phyloP scores from a whole-genome alignment of 92 coral and sea anemone genomes.

The Micromussa lordhowensis region DNA sequence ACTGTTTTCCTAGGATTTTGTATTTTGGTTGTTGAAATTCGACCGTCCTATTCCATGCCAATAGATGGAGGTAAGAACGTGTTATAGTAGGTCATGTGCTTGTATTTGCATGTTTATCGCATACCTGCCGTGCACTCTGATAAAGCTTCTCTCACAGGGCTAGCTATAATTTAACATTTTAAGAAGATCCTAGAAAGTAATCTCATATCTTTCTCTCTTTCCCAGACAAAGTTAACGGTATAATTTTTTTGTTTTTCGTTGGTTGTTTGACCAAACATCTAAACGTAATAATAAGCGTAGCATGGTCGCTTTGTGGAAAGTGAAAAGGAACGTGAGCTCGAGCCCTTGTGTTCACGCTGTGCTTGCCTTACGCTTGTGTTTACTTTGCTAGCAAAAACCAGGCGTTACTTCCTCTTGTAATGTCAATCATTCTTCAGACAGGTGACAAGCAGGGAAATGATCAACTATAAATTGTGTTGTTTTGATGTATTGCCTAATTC shows the following conservation, averaged over 20 bases:
- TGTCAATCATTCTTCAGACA: neutral
- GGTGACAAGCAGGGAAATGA: neutral
- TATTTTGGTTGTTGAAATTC: constrained; percentile 23
- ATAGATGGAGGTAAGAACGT: constrained; percentile 37
- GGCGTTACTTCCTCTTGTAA: neutral
- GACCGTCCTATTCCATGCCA: constrained; percentile 52
- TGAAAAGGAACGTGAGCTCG: neutral
- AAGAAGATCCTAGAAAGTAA: neutral
- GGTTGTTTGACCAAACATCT: neutral
- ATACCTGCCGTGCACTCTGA: neutral
- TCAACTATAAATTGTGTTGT: neutral
- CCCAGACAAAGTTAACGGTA: neutral
- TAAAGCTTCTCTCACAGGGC: neutral
- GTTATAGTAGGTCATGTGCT: neutral
- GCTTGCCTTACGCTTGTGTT: neutral
- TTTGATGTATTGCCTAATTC: neutral
- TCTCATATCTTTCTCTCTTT: neutral
- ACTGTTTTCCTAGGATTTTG: constrained; percentile 28
- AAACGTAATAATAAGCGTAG: neutral
- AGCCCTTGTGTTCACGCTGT: neutral
- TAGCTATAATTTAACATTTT: neutral
- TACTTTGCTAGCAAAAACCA: neutral
- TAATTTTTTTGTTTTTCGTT: neutral
- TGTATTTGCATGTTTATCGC: neutral
- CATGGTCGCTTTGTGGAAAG: neutral